phyloP scores from a whole-genome alignment of 2,113 vertebrate genomes.

The Myocastor coypus region DNA sequence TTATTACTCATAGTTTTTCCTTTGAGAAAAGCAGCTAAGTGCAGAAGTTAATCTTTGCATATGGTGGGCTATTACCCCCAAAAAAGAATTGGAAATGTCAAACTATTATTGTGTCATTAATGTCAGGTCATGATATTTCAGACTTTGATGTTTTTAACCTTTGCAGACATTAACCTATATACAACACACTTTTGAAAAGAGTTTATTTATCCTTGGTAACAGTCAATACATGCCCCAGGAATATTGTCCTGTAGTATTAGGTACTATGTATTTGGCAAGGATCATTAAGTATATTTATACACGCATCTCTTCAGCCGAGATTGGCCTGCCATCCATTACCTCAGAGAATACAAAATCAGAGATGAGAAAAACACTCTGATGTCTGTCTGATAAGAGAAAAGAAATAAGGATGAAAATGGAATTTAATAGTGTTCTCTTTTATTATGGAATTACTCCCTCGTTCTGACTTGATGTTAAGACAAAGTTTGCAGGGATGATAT shows the following conservation, averaged over 20 bases:
- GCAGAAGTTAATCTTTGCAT: constrained; percentile 85
- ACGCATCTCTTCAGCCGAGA: constrained; percentile 59
- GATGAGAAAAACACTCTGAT: constrained; percentile 45
- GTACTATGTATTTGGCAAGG: constrained; percentile 69
- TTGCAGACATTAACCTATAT: constrained; percentile 84
- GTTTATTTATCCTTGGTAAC: constrained; percentile 82
- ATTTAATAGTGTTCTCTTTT: constrained; percentile 28
- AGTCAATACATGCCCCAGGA: constrained; percentile 55
- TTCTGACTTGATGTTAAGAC: constrained; percentile 41
- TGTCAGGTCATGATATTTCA: constrained; percentile 88
- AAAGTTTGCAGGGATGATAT: constrained; percentile 56
- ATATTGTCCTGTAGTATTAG: constrained; percentile 64
- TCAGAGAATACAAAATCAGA: constrained; percentile 50
- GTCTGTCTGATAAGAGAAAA: constrained; percentile 42
- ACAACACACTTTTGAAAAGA: constrained; percentile 78
- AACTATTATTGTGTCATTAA: constrained; percentile 86
- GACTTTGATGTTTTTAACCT: constrained; percentile 88
- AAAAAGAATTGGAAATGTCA: constrained; percentile 86
- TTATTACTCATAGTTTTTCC: constrained; percentile 84
- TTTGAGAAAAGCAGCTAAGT: constrained; percentile 84
- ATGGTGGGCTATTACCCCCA: constrained; percentile 81
- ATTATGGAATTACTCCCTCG: background rate
- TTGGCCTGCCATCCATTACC: constrained; percentile 54
- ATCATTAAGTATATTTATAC: constrained; percentile 76
- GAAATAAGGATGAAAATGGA: constrained; percentile 32